phyloP scores from a whole-genome alignment of 2,888 invertebrate species.

The Cryptosula pallasiana region DNA sequence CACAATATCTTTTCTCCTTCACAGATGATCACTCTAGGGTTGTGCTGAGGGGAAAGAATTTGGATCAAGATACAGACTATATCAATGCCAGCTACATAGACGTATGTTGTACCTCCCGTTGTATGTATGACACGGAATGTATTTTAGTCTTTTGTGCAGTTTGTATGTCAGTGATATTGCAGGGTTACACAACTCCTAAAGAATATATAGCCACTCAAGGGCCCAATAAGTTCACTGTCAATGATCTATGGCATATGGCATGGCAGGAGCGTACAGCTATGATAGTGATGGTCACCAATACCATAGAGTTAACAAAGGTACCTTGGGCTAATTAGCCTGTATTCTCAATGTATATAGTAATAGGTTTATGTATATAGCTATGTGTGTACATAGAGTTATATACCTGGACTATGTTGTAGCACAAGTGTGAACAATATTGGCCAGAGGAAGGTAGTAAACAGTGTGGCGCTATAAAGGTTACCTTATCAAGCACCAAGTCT shows the following conservation, averaged over 20 bases:
- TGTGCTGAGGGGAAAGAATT: slow-evolving; percentile 38
- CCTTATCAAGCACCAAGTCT: slow-evolving; percentile 30
- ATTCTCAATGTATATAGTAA: too few species aligned
- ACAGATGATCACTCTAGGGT: slow-evolving; percentile 51
- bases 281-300: slow-evolving; percentile 35
- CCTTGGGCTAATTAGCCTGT: too few species aligned
- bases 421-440: slow-evolving; percentile 41
- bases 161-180: slow-evolving; percentile 21
- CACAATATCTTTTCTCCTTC: neutral
- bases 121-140: too few species aligned
- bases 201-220: slow-evolving; percentile 56
- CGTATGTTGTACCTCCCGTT: slow-evolving; percentile 37
- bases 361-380: too few species aligned
- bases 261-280: slow-evolving; percentile 32
- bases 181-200: slow-evolving; percentile 55
- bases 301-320: slow-evolving; percentile 34
- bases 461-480: slow-evolving; percentile 33
- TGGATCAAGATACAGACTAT: slow-evolving; percentile 46
- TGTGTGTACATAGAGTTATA: neutral
- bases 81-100: slow-evolving; percentile 52
- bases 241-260: slow-evolving; percentile 34
- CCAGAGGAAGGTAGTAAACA: slow-evolving; percentile 31
- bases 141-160: neutral
- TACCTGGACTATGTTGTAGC: slow-evolving; percentile 28
- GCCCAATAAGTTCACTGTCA: slow-evolving; percentile 32